phyloP scores from a whole-genome alignment of 2,113 vertebrate species.

The Otus sunia region DNA sequence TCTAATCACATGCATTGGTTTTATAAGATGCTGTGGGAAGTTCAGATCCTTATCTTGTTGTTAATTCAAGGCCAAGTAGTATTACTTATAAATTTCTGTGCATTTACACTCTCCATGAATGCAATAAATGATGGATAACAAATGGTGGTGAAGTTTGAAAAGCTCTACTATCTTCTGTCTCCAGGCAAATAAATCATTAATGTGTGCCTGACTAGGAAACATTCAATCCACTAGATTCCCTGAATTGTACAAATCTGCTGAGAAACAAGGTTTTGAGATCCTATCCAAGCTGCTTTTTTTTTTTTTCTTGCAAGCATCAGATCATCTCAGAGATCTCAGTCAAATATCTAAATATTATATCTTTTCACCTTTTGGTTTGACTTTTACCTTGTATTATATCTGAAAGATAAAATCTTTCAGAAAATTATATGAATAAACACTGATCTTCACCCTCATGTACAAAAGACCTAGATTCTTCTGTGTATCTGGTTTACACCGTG shows the following conservation, averaged over 20 bases:
- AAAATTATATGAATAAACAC: not conserved
- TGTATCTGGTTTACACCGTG: not conserved
- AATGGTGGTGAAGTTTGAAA: not conserved
- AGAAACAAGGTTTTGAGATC: not conserved
- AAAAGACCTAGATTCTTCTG: not conserved
- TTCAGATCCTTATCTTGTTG: not conserved
- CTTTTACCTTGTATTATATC: not conserved
- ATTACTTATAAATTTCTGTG: not conserved
- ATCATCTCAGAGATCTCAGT: not conserved
- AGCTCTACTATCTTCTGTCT: not conserved
- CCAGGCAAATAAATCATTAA: not conserved
- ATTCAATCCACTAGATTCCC: not conserved
- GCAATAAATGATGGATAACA: not conserved
- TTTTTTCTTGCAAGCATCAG: not conserved
- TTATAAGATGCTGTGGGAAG: not conserved
- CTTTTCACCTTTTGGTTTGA: not conserved
- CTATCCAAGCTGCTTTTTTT: not conserved
- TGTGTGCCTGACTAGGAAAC: not conserved
- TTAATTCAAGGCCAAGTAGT: not conserved
- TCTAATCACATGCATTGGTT: not conserved
- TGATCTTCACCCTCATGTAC: not conserved
- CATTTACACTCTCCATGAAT: not conserved
- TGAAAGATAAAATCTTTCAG: not conserved
- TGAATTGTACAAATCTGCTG: not conserved
- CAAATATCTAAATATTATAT: not conserved